phyloP scores from a whole-genome alignment of 2,113 vertebrate genomes.

The Anguilla japonica region DNA sequence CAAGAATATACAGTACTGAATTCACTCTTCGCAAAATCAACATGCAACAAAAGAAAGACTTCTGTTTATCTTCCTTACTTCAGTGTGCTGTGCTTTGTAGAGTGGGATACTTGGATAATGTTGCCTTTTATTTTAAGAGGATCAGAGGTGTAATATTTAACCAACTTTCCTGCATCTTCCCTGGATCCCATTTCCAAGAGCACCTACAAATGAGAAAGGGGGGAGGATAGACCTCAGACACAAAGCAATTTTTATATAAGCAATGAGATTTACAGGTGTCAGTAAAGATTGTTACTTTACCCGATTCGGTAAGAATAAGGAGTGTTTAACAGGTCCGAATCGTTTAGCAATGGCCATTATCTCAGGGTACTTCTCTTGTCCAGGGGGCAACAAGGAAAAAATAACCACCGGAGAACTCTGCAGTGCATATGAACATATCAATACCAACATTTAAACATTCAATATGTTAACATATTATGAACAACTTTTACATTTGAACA shows the following conservation, averaged over 20 bases:
- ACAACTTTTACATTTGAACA: not conserved
- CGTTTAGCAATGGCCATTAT: conserved; percentile 56
- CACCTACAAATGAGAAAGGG: conserved; percentile 42
- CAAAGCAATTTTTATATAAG: not conserved
- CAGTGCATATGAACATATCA: not conserved
- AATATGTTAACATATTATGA: not conserved
- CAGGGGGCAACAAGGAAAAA: conserved; percentile 60
- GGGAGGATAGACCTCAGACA: not conserved
- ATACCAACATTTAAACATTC: not conserved
- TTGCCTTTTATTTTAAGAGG: conserved; percentile 57
- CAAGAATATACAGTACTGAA: not conserved
- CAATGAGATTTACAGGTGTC: not conserved
- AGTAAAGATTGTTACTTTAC: conserved; percentile 41
- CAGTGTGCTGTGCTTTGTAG: conserved; percentile 60
- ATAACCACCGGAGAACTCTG: conserved; percentile 62
- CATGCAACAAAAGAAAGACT: not conserved
- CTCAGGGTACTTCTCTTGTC: conserved; percentile 51
- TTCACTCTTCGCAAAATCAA: not conserved
- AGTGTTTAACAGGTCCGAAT: conserved; percentile 62
- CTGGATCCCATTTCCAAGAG: conserved; percentile 63
- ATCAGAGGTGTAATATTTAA: conserved; percentile 57
- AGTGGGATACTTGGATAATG: conserved; percentile 57
- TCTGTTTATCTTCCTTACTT: conserved; percentile 48
- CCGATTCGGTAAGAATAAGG: conserved; percentile 56
- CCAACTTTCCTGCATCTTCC: conserved; percentile 62